Evolutionary conservation across 64 coral and sea anemone species (phyloP).

Genomic region (Astreopora myriophthalma): DNA sequence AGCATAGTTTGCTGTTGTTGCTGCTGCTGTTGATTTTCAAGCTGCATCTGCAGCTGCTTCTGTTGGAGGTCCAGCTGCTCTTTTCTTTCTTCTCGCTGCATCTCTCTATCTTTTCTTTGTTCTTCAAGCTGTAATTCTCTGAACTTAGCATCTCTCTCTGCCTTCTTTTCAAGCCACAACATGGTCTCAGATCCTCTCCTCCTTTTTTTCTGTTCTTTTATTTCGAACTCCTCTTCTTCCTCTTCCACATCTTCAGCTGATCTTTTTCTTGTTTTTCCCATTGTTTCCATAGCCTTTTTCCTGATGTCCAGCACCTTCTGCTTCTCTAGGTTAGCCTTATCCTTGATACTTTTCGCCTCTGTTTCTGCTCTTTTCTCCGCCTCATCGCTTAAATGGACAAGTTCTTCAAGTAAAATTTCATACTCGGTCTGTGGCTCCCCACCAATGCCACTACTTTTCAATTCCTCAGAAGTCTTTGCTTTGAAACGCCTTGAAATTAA

Average conservation of each 20-base stretch:
- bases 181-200: not conserved
- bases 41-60: not conserved
- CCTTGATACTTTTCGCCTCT: not conserved
- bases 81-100: not conserved
- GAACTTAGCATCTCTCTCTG: constrained; percentile 32
- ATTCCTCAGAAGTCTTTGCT: constrained; percentile 32
- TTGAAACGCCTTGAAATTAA: constrained; percentile 53
- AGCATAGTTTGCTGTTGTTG: not conserved
- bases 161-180: constrained; percentile 44
- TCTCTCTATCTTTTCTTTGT: constrained; percentile 39
- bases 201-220: not conserved
- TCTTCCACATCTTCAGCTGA: not conserved
- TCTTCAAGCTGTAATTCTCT: constrained; percentile 22
- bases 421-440: constrained; percentile 27
- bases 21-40: not conserved
- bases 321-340: constrained; percentile 12
- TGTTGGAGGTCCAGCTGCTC: not conserved
- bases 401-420: constrained; percentile 45
- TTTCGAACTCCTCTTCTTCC: not conserved
- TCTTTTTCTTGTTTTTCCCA: constrained; percentile 68
- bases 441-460: constrained; percentile 26
- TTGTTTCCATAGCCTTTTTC: constrained; percentile 66
- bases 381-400: constrained; percentile 37
- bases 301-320: constrained; percentile 46
- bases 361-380: not conserved